A percentile compares a stretch with the other conserved stretches of the same genome.
phyloP scores from a whole-genome alignment of 2,797 vertebrate genomes.

The Microchirus variegatus region DNA sequence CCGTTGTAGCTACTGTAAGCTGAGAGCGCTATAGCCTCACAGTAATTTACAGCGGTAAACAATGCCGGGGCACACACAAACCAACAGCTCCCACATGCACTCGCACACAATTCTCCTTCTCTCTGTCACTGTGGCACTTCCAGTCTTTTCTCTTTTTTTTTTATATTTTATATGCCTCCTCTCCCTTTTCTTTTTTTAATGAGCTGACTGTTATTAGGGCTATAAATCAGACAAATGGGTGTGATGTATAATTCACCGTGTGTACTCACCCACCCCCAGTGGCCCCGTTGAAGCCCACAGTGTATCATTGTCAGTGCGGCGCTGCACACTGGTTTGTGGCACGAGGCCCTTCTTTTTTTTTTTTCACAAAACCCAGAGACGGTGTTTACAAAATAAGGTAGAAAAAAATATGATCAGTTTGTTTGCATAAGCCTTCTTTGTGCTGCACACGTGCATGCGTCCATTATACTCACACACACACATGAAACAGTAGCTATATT shows the following conservation, averaged over 20 bases:
- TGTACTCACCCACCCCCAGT: conserved; percentile 94
- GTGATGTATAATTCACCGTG: conserved; percentile 99
- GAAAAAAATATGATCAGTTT: conserved; percentile 9
- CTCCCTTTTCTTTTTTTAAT: conserved; percentile 93
- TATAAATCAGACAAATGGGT: conserved; percentile 98
- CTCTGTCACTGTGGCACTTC: conserved; percentile 74
- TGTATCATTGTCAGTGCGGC: conserved; percentile 95
- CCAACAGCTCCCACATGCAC: conserved; percentile 66
- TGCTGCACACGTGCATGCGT: conserved; percentile 32
- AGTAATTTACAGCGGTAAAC: conserved; percentile 99
- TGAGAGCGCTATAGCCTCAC: conserved; percentile 83
- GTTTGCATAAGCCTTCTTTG: conserved; percentile 1
- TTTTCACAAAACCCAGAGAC: conserved; percentile 4
- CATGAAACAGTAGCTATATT: conserved; percentile 77
- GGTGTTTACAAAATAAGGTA: conserved; percentile 22
- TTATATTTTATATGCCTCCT: conserved; percentile 84
- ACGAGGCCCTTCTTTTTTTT: conserved; percentile 26
- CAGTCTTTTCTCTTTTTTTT: conserved; percentile 73
- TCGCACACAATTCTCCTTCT: conserved; percentile 56
- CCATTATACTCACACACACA: conserved; percentile 57
- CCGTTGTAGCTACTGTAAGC: conserved; percentile 89
- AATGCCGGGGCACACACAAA: conserved; percentile 79
- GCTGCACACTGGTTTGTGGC: conserved; percentile 55
- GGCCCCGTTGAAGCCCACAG: conserved; percentile 94
- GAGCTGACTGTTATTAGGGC: conserved; percentile 99